Evolutionary conservation across 1,140 invertebrate species (phyloP).

Genomic region (Achatina immaculata): DNA sequence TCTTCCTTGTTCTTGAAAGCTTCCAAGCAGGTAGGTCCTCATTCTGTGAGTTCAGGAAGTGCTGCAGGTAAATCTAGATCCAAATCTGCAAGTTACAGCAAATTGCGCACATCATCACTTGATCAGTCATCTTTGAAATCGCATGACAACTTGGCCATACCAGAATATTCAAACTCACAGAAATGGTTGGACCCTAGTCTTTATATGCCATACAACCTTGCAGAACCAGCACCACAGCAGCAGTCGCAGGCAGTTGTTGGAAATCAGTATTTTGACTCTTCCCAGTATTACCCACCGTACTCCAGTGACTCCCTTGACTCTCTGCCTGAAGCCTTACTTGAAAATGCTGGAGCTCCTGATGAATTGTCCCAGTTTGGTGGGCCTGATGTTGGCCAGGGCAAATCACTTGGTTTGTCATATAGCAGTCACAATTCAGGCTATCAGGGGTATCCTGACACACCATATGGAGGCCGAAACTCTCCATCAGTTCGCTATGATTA

Average conservation of each 20-base stretch:
- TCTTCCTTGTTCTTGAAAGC: neutral
- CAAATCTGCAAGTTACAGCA: neutral
- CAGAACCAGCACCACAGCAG: slow-evolving; percentile 1
- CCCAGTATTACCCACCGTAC: slow-evolving; percentile 18
- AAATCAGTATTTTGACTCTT: slow-evolving; percentile 18
- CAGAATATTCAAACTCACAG: slow-evolving; percentile 16
- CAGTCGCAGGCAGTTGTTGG: neutral
- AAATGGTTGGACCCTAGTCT: slow-evolving; percentile 17
- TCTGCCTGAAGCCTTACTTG: slow-evolving; percentile 5
- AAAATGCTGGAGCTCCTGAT: slow-evolving; percentile 11
- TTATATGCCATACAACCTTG: slow-evolving; percentile 13
- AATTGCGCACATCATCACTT: neutral
- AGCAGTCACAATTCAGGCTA: slow-evolving; percentile 25
- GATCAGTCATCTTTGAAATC: slow-evolving; percentile 1
- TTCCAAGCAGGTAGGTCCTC: neutral
- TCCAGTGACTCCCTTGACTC: neutral
- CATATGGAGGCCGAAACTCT: neutral
- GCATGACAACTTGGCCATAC: neutral
- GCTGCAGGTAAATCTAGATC: neutral
- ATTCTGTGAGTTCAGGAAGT: neutral
- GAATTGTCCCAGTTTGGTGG: slow-evolving; percentile 32
- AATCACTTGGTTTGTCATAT: neutral
- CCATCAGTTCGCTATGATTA: slow-evolving; percentile 14
- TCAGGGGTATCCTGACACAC: slow-evolving; percentile 15
- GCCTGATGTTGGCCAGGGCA: slow-evolving; percentile 14